These are phyloP conservation scores for Amphiura filiformis DNA, from an alignment of 35 echinoderm and acorn worm species.

Conservation along the genomic window DNA sequence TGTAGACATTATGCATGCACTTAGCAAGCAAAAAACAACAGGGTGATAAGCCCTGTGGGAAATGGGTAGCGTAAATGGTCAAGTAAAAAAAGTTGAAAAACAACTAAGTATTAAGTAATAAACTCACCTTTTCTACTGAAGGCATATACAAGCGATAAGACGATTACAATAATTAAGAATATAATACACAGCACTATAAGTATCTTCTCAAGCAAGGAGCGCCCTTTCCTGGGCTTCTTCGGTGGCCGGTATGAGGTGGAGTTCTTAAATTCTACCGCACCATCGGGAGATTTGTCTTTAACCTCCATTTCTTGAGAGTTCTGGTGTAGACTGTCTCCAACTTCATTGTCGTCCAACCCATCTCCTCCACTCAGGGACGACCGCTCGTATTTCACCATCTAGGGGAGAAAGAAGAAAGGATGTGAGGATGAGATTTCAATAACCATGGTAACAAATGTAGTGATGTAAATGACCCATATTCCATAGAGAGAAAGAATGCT, in stretches of 20 bases:
- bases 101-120: background rate
- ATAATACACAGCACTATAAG: conserved; percentile 63
- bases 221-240: background rate
- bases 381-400: conserved; percentile 95
- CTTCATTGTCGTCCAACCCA: conserved; percentile 56
- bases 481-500: background rate
- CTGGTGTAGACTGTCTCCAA: background rate
- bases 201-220: conserved; percentile 54
- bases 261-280: conserved; percentile 3
- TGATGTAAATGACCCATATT: background rate
- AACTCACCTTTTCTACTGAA: conserved; percentile 65
- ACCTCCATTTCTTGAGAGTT: conserved; percentile 13
- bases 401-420: background rate
- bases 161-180: conserved; percentile 63
- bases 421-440: background rate
- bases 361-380: conserved; percentile 85
- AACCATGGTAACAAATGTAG: background rate
- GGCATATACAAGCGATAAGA: conserved; percentile 61
- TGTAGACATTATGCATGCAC: too few relatives aligned
- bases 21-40: too few relatives aligned
- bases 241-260: background rate
- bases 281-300: conserved; percentile 17
- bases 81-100: too few relatives aligned
- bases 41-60: too few relatives aligned
- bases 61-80: too few relatives aligned